phyloP scores from a whole-genome alignment of 1,140 invertebrate species.

The Diorhabda sublineata region DNA sequence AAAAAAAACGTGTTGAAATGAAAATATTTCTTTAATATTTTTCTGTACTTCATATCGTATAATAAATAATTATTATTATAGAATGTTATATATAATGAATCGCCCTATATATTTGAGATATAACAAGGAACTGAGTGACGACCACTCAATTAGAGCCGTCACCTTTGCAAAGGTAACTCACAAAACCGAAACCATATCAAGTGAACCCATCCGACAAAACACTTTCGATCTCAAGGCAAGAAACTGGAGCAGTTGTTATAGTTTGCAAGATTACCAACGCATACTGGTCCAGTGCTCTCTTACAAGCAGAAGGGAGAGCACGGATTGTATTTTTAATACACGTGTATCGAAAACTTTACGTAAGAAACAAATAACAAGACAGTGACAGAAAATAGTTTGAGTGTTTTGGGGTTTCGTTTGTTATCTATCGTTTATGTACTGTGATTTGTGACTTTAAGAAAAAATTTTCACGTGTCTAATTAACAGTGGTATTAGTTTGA shows the following conservation, averaged over 20 bases:
- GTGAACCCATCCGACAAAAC: conserved; percentile 35
- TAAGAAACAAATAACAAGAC: background rate
- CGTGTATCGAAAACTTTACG: conserved; percentile 19
- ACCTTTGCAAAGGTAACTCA: conserved; percentile 23
- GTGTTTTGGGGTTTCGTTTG: conserved; percentile 6
- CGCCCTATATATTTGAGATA: conserved; percentile 6
- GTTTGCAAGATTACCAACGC: conserved; percentile 31
- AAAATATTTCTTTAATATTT: too few species aligned
- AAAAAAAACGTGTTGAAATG: background rate
- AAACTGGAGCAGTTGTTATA: conserved; percentile 39
- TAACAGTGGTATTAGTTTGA: too few species aligned
- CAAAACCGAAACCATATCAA: conserved; percentile 38
- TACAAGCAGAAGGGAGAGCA: conserved; percentile 28
- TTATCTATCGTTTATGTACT: conserved; percentile 9
- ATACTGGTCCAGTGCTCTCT: conserved; percentile 33
- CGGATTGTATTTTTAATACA: conserved; percentile 22
- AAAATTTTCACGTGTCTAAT: background rate
- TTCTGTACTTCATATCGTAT: background rate
- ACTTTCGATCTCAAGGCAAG: conserved; percentile 38
- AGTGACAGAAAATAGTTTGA: background rate
- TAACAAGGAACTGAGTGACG: conserved; percentile 31
- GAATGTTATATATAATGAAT: background rate
- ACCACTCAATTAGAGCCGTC: conserved; percentile 29
- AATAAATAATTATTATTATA: background rate
- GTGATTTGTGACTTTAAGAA: background rate